phyloP scores from a whole-genome alignment of 2,888 invertebrate species.

The Rugalucina vietnamica region DNA sequence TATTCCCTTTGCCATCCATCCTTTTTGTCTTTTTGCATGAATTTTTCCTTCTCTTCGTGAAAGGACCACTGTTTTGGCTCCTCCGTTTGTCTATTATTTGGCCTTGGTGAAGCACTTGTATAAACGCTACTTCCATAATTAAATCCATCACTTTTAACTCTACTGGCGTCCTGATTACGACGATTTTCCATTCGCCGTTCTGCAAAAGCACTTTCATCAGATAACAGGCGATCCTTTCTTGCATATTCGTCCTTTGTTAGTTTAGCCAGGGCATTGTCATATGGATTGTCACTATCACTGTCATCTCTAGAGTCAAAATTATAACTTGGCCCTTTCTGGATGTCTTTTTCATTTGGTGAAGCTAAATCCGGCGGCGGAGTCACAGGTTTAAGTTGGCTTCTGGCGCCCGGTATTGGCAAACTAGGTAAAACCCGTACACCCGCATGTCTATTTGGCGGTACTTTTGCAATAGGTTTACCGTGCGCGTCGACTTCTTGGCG shows the following conservation, averaged over 20 bases:
- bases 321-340: slow-evolving; percentile 52
- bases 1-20: slow-evolving; percentile 33
- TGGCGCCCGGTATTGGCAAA: slow-evolving; percentile 53
- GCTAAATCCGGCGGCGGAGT: slow-evolving; percentile 48
- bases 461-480: slow-evolving; percentile 77
- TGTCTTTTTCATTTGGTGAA: slow-evolving; percentile 38
- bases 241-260: neutral
- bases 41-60: slow-evolving; percentile 58
- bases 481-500: slow-evolving; percentile 59
- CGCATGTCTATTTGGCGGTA: slow-evolving; percentile 76
- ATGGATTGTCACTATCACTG: slow-evolving; percentile 57
- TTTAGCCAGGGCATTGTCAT: slow-evolving; percentile 55
- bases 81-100: neutral
- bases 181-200: slow-evolving; percentile 13
- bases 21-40: slow-evolving; percentile 24
- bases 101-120: neutral
- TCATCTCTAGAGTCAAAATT: slow-evolving; percentile 47
- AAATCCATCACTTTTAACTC: slow-evolving; percentile 54
- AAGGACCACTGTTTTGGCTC: slow-evolving; percentile 55
- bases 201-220: slow-evolving; percentile 29
- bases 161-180: slow-evolving; percentile 3
- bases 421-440: slow-evolving; percentile 79
- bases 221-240: slow-evolving; percentile 30
- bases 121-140: slow-evolving; percentile 20
- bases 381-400: slow-evolving; percentile 56